Evolutionary conservation across 2,113 vertebrate genomes (phyloP).

Genomic region (Leptodactylus fuscus): DNA sequence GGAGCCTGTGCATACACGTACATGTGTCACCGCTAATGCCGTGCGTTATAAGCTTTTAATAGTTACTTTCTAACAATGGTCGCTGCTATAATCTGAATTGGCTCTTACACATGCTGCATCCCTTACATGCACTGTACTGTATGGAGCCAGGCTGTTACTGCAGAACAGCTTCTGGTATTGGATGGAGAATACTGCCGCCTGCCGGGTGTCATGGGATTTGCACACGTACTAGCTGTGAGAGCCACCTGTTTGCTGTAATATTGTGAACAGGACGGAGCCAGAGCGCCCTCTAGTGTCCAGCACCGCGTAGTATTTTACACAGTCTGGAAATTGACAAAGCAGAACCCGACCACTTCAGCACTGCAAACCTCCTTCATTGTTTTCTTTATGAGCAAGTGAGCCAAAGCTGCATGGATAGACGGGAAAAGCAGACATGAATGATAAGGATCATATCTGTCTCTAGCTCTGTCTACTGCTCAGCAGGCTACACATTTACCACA

Average conservation of each 20-base stretch:
- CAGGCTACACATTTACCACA: too few species aligned
- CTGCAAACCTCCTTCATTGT: too few species aligned
- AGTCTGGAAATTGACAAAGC: too few species aligned
- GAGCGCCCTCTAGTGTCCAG: slow-evolving; percentile 36
- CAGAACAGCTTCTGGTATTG: background rate
- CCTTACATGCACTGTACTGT: background rate
- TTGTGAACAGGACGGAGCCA: background rate
- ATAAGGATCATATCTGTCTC: too few species aligned
- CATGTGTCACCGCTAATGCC: too few species aligned
- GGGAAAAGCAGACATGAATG: too few species aligned
- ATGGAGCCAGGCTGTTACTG: background rate
- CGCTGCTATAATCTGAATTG: background rate
- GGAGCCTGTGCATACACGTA: too few species aligned
- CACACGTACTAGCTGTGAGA: background rate
- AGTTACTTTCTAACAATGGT: background rate
- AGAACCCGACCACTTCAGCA: too few species aligned
- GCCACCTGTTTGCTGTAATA: slow-evolving; percentile 14
- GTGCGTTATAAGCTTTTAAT: slow-evolving; percentile 28
- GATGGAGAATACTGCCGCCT: slow-evolving; percentile 44
- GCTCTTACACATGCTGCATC: background rate
- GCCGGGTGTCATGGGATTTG: slow-evolving; percentile 14
- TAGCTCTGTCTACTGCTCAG: too few species aligned
- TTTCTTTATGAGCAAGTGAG: too few species aligned
- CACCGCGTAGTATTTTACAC: background rate
- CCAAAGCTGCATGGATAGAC: too few species aligned